A percentile compares a stretch with the other conserved stretches of the same genome.
Evolutionary conservation across 1,140 invertebrate species (phyloP).

Genomic region (Lasioglossum baleicum): DNA sequence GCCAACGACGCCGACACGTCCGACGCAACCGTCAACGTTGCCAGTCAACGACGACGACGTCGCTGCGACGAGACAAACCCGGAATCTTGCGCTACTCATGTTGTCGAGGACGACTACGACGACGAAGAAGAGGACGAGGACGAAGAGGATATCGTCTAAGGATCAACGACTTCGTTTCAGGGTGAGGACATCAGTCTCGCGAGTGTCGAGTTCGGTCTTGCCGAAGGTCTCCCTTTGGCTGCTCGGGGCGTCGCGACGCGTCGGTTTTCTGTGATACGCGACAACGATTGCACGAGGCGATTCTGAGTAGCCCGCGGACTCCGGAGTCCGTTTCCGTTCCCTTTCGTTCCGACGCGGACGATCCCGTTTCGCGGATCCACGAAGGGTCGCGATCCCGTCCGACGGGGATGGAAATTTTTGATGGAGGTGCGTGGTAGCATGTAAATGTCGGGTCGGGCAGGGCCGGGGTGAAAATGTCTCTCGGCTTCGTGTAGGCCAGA

Average conservation of each 20-base stretch:
- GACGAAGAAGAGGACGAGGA: constrained; percentile 65
- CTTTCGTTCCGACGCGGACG: too few relatives aligned
- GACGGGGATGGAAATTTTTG: too few relatives aligned
- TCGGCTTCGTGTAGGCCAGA: too few relatives aligned
- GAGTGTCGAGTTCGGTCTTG: not conserved
- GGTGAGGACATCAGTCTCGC: too few relatives aligned
- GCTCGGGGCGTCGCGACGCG: not conserved
- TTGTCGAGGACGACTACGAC: constrained; percentile 62
- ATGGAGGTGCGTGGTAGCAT: too few relatives aligned
- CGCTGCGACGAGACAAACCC: constrained; percentile 34
- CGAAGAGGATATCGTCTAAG: constrained; percentile 55
- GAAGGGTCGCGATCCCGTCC: too few relatives aligned
- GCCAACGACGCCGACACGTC: not conserved
- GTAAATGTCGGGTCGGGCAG: too few relatives aligned
- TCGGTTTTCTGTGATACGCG: constrained; percentile 46
- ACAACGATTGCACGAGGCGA: constrained; percentile 33
- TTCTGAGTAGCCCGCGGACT: not conserved
- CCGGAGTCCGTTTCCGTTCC: not conserved
- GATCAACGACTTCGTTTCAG: too few relatives aligned
- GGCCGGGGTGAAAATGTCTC: too few relatives aligned
- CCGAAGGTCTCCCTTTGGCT: too few relatives aligned
- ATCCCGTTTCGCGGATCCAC: too few relatives aligned
- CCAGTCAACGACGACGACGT: constrained; percentile 24
- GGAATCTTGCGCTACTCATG: constrained; percentile 49
- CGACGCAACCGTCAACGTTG: constrained; percentile 4